Conservation (phyloP, 2,888 invertebrate species). For the Sphaeridia pumilis region DNA sequence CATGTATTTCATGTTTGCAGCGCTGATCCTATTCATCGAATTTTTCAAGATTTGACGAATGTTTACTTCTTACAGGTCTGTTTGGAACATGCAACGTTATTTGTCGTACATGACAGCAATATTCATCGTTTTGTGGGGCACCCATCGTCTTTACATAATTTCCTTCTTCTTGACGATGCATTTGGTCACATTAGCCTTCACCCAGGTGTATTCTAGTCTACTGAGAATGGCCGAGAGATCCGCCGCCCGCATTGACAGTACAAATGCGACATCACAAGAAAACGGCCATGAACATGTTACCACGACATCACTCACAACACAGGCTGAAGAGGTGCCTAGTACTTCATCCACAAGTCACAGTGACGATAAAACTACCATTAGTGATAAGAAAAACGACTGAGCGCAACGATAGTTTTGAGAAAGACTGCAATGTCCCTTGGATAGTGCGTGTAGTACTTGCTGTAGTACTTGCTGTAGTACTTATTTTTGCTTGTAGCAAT, state of each 20-base stretch:
- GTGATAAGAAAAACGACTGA: conserved; percentile 1
- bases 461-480: too few species aligned
- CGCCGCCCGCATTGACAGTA: neutral
- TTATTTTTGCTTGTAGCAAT: too few species aligned
- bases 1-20: neutral
- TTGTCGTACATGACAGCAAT: conserved; percentile 25
- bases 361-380: neutral
- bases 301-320: neutral
- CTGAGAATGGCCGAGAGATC: conserved; percentile 7
- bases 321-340: neutral
- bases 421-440: too few species aligned
- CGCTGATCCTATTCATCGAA: neutral
- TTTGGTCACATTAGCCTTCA: conserved; percentile 24
- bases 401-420: too few species aligned
- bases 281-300: neutral
- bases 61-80: conserved; percentile 14
- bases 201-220: conserved; percentile 18
- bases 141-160: conserved; percentile 30
- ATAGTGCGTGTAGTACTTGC: too few species aligned
- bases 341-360: neutral
- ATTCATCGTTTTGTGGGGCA: conserved; percentile 26
- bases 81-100: conserved; percentile 31
- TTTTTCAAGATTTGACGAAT: neutral
- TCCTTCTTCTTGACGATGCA: conserved; percentile 29
- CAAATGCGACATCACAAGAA: neutral